Evolutionary conservation across 2,888 invertebrate species (phyloP).

Genomic region (Pollenia griseotomentosa): DNA sequence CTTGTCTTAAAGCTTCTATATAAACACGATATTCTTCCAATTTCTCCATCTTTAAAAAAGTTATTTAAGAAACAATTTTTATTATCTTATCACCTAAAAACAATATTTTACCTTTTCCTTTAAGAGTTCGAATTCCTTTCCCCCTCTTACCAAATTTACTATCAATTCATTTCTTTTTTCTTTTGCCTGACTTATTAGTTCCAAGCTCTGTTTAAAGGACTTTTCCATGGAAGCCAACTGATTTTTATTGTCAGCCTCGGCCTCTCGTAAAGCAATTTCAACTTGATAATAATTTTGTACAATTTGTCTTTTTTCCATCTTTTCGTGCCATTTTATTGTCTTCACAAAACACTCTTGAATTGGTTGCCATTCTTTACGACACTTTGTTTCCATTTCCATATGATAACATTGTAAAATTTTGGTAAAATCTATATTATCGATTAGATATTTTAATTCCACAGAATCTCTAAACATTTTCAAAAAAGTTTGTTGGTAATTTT

Average conservation of each 20-base stretch:
- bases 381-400: conserved; percentile 67
- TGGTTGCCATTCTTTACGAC: conserved; percentile 58
- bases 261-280: conserved; percentile 29
- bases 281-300: conserved; percentile 57
- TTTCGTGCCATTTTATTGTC: conserved; percentile 52
- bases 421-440: conserved; percentile 54
- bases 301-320: conserved; percentile 64
- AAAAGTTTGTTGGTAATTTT: not conserved
- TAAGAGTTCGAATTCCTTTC: not conserved
- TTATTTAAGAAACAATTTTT: not conserved
- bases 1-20: conserved; percentile 40
- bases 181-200: conserved; percentile 5
- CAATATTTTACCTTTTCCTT: conserved; percentile 37
- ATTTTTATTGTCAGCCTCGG: conserved; percentile 11
- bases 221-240: conserved; percentile 1
- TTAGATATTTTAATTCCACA: conserved; percentile 43
- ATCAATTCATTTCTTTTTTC: conserved; percentile 50
- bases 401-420: conserved; percentile 67
- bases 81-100: not conserved
- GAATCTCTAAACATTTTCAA: conserved; percentile 15
- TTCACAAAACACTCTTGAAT: conserved; percentile 45
- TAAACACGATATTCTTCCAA: conserved; percentile 39
- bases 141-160: conserved; percentile 19
- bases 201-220: conserved; percentile 10
- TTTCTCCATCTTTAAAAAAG: conserved; percentile 16